Conservation (phyloP, 1,140 invertebrate genomes). For the Nasonia longicornis region DNA sequence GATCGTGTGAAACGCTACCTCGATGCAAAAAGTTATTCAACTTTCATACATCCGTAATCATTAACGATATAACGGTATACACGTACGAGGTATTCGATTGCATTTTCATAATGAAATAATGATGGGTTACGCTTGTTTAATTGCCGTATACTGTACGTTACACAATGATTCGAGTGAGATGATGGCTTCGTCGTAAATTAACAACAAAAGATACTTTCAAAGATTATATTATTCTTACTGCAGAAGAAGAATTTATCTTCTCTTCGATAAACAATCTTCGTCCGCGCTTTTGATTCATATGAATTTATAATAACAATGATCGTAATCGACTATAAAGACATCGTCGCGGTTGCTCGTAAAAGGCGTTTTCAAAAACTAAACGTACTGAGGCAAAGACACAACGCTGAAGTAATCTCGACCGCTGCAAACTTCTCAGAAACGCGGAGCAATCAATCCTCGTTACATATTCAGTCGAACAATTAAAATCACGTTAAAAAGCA, state of each 20-base stretch:
- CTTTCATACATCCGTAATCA: background rate
- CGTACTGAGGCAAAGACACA: no score
- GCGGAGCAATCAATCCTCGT: background rate
- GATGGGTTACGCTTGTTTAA: background rate
- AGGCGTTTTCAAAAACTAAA: no score
- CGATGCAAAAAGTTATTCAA: background rate
- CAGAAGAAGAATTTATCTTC: background rate
- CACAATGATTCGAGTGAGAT: background rate
- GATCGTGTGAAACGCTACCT: background rate
- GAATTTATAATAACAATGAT: background rate
- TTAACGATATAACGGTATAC: background rate
- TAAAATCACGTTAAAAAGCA: background rate
- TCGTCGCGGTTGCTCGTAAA: no score
- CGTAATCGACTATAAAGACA: background rate
- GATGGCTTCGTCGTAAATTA: background rate
- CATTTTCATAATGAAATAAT: background rate
- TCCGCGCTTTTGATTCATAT: background rate
- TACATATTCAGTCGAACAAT: background rate
- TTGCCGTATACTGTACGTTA: background rate
- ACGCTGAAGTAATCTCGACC: no score
- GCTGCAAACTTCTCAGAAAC: no score
- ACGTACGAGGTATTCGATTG: no score
- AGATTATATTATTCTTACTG: background rate
- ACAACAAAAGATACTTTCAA: constrained; percentile 8
- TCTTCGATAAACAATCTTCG: background rate